phyloP scores from a whole-genome alignment of 2,113 vertebrate species.

The Lipophrys pholis region DNA sequence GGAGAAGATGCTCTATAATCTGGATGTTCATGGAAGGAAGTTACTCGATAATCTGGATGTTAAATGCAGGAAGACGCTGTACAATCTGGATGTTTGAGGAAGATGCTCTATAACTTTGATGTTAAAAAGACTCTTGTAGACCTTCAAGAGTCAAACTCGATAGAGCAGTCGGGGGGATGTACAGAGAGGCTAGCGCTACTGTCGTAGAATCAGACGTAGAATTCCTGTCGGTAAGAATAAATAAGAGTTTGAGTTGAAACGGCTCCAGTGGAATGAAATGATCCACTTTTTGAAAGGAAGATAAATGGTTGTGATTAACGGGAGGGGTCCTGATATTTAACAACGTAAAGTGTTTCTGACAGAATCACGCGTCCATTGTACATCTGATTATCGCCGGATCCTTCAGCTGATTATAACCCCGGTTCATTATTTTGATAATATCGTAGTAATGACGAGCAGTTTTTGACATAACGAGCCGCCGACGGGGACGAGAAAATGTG shows the following conservation, averaged over 20 bases:
- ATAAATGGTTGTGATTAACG: slow-evolving; percentile 40
- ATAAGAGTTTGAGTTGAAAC: background rate
- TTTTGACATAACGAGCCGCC: slow-evolving; percentile 31
- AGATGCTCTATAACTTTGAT: no score
- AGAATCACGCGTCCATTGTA: slow-evolving; percentile 35
- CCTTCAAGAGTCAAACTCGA: no score
- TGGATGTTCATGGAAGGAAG: no score
- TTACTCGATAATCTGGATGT: no score
- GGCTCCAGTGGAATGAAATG: background rate
- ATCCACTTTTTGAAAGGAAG: slow-evolving; percentile 1
- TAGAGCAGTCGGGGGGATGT: no score
- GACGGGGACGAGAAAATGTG: slow-evolving; percentile 8
- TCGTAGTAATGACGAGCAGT: slow-evolving; percentile 16
- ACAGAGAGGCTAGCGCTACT: no score
- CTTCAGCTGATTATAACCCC: slow-evolving; percentile 44
- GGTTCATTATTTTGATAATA: slow-evolving; percentile 43
- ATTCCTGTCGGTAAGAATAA: no score
- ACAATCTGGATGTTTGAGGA: no score
- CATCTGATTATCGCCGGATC: slow-evolving; percentile 29
- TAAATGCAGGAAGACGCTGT: no score
- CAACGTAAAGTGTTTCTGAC: slow-evolving; percentile 46
- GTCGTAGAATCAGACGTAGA: no score
- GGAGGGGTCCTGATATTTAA: slow-evolving; percentile 34
- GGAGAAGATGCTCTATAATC: no score
- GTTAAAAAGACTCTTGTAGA: no score